Evolutionary conservation across 2,113 vertebrate species (phyloP), one percentile per base, ranked within the genome.

Genomic region (Burhinus oedicnemus): DNA sequence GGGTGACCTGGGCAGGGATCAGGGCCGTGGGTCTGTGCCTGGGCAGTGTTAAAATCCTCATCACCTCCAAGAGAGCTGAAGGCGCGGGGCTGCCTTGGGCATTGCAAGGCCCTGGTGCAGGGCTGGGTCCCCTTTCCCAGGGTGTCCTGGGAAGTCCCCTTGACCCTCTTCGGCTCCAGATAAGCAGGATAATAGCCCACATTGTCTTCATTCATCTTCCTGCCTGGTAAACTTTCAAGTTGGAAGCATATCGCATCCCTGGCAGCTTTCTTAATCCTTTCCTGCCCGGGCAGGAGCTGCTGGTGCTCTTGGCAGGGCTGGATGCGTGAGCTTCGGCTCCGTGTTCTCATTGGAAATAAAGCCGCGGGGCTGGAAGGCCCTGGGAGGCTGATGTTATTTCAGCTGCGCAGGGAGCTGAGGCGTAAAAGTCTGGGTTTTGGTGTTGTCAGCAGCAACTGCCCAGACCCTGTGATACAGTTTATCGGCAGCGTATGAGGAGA

Each of bases 361-460:
- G 91, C 91, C 5, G 23, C 12, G 3, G 90, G 83, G 68, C 90
- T 86, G 95, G n/a, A 74, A 14, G 83, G 89, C 80, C 52, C 90
- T 7, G 84, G 62, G 78, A 93, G 82, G 76, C 57, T 17, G 89
- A 11, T 95, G 94, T 94, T 96, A 58, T 97, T 96, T 93, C 96
- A 97, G 94, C 91, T 94, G 91, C 2, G 16, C 34, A 14, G 45
- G 79, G 91, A 96, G 82, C 71, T 38, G 87, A 81, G 91, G 84
- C 60, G 14, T 94, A 65, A 62, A 87, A 83, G 62, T 58, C 87
- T 49, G 42, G 61, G 26, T 88, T 96, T 94, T 91, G 87, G 91
- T 91, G 94, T 13, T 96, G 96, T 96, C 96, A 95, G 96, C 96
- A 96, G 83, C 93, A 61, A 9, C 89, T 81, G 80, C 74, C 80